phyloP scores from a whole-genome alignment of 2,888 invertebrate species.

The Ypsolopha scabrella region DNA sequence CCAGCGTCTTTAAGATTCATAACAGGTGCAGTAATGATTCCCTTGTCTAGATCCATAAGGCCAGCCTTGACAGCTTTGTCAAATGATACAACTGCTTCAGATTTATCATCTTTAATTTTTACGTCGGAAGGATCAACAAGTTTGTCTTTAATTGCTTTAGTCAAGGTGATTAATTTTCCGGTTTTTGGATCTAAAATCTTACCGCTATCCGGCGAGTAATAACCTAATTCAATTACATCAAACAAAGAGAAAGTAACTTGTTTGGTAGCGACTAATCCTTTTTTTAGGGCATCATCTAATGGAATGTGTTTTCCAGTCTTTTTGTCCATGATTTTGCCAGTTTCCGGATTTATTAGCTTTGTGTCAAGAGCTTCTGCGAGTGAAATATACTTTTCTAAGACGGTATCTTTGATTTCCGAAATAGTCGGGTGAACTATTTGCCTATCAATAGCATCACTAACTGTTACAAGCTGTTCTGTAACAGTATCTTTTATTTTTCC shows the following conservation, averaged over 20 bases:
- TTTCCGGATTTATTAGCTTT: slow-evolving; percentile 76
- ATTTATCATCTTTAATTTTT: slow-evolving; percentile 79
- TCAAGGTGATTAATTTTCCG: slow-evolving; percentile 79
- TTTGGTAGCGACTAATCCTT: slow-evolving; percentile 78
- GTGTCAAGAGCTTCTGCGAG: slow-evolving; percentile 80
- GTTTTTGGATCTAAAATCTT: slow-evolving; percentile 82
- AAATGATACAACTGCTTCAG: slow-evolving; percentile 75
- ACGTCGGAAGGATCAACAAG: slow-evolving; percentile 79
- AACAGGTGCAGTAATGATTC: slow-evolving; percentile 76
- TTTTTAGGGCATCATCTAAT: slow-evolving; percentile 77
- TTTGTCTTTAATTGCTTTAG: slow-evolving; percentile 79
- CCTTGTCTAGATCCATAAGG: slow-evolving; percentile 77
- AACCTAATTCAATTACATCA: slow-evolving; percentile 81
- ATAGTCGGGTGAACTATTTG: slow-evolving; percentile 86
- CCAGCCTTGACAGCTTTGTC: slow-evolving; percentile 77
- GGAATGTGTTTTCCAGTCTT: slow-evolving; percentile 77
- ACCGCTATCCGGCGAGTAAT: slow-evolving; percentile 80
- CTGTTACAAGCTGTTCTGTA: slow-evolving; percentile 76
- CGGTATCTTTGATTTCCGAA: slow-evolving; percentile 83
- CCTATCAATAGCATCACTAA: slow-evolving; percentile 82
- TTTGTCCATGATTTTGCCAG: slow-evolving; percentile 79
- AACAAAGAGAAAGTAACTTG: slow-evolving; percentile 77
- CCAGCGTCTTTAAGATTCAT: slow-evolving; percentile 83
- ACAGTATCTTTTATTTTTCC: slow-evolving; percentile 80
- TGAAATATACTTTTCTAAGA: slow-evolving; percentile 77